phyloP scores from a whole-genome alignment of 2,888 invertebrate genomes.

The Philaethria dido region DNA sequence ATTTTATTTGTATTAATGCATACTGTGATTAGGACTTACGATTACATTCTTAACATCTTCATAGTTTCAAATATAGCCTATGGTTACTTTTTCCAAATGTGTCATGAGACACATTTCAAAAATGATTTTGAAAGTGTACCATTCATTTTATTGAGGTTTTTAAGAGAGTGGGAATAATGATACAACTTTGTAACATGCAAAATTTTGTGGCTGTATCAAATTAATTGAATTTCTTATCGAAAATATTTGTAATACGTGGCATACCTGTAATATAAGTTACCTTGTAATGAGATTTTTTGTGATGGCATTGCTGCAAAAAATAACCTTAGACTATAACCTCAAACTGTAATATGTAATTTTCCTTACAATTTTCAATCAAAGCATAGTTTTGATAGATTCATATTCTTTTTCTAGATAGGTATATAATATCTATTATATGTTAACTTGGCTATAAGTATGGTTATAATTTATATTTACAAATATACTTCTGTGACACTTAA shows the following conservation, averaged over 20 bases:
- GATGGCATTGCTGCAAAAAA: not conserved
- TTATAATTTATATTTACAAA: constrained; percentile 69
- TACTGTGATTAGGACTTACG: constrained; percentile 19
- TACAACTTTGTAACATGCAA: too few species aligned
- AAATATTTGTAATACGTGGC: too few species aligned
- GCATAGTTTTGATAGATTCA: constrained; percentile 8
- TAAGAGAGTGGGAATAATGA: too few species aligned
- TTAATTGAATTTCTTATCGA: too few species aligned
- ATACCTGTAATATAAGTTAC: too few species aligned
- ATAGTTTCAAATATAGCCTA: not conserved
- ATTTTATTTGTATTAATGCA: constrained; percentile 23
- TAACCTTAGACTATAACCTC: not conserved
- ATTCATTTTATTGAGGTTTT: too few species aligned
- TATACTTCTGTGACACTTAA: constrained; percentile 55
- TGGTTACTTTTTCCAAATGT: not conserved
- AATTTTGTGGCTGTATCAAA: too few species aligned
- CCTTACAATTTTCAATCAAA: not conserved
- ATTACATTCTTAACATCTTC: not conserved
- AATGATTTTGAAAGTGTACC: not conserved
- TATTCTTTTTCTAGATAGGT: constrained; percentile 14
- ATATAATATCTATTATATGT: constrained; percentile 36
- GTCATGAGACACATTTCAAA: too few species aligned
- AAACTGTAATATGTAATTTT: constrained; percentile 1
- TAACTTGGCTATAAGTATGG: constrained; percentile 38
- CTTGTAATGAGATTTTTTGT: too few species aligned